Evolutionary conservation across 2,888 invertebrate species (phyloP).

Genomic region (Furcula furcula): DNA sequence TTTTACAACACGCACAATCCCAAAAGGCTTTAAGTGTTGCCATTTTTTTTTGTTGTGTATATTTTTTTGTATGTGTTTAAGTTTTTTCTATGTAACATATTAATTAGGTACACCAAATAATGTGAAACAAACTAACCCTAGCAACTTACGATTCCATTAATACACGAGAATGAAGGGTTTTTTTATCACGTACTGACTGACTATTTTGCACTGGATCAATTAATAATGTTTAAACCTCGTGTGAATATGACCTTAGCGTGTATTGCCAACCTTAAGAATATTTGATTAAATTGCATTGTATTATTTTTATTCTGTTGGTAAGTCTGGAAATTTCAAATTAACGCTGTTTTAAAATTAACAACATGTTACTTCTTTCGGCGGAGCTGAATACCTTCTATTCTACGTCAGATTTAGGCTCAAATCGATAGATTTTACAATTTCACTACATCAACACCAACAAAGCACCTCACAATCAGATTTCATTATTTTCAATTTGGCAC

Average conservation of each 20-base stretch:
- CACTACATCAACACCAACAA: background rate
- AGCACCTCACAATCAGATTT: conserved; percentile 58
- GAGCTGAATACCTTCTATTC: too few relatives aligned
- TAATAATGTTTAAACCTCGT: conserved; percentile 57
- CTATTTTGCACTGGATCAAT: conserved; percentile 66
- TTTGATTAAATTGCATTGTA: conserved; percentile 11
- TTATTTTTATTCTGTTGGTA: too few relatives aligned
- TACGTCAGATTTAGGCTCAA: too few relatives aligned
- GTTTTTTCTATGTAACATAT: conserved; percentile 5
- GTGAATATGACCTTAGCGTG: conserved; percentile 63
- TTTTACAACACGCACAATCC: too few relatives aligned
- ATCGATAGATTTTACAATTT: too few relatives aligned
- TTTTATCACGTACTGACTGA: conserved; percentile 26
- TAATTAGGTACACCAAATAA: conserved; percentile 34
- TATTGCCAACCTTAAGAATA: conserved; percentile 20
- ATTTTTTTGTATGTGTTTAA: too few relatives aligned
- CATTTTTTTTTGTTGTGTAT: too few relatives aligned
- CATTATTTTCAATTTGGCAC: conserved; percentile 68
- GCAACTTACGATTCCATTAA: conserved; percentile 43
- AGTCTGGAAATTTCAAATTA: too few relatives aligned
- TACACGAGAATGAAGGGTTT: conserved; percentile 50
- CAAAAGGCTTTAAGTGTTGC: too few relatives aligned
- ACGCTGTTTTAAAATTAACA: too few relatives aligned
- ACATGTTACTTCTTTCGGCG: too few relatives aligned
- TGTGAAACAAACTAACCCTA: conserved; percentile 31